A percentile compares a stretch with the other conserved stretches of the same genome.
Conservation (phyloP, 2,888 invertebrate species). For the Ennomos erosarius region DNA sequence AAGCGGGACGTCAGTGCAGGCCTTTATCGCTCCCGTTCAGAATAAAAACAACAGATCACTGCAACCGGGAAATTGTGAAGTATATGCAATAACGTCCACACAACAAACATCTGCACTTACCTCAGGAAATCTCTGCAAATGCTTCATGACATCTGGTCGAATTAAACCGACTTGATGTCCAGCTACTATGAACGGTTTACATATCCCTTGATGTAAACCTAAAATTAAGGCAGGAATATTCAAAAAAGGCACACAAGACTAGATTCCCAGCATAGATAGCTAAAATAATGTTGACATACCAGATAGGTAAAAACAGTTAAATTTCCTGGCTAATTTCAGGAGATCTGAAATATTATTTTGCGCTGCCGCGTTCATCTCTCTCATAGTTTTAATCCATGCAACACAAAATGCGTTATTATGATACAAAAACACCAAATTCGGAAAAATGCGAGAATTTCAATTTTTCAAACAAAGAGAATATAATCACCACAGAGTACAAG, state of each 20-base stretch:
- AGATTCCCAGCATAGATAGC: constrained; percentile 33
- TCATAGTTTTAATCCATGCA: constrained; percentile 72
- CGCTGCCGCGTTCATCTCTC: constrained; percentile 77
- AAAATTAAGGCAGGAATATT: constrained; percentile 31
- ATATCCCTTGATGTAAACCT: constrained; percentile 92
- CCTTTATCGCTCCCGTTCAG: too few relatives aligned
- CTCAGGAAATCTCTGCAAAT: constrained; percentile 92
- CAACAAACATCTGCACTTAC: constrained; percentile 74
- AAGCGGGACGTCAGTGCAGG: too few relatives aligned
- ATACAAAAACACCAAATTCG: constrained; percentile 27
- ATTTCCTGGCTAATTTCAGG: constrained; percentile 93
- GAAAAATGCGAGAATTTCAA: constrained; percentile 34
- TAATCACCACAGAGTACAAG: constrained; percentile 20
- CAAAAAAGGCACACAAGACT: constrained; percentile 18
- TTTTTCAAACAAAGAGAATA: constrained; percentile 2
- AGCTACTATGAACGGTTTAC: constrained; percentile 94
- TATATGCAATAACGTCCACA: too few relatives aligned
- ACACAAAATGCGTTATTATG: constrained; percentile 25
- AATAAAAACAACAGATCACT: constrained; percentile 1
- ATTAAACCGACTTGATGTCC: constrained; percentile 96
- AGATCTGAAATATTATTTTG: constrained; percentile 83
- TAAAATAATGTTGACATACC: constrained; percentile 78
- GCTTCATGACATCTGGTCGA: constrained; percentile 92
- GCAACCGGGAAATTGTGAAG: too few relatives aligned
- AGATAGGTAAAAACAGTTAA: constrained; percentile 95